Evolutionary conservation across 2,888 invertebrate species (phyloP), one percentile per base, ranked within the genome.

Genomic region (Resseliella maxima): DNA sequence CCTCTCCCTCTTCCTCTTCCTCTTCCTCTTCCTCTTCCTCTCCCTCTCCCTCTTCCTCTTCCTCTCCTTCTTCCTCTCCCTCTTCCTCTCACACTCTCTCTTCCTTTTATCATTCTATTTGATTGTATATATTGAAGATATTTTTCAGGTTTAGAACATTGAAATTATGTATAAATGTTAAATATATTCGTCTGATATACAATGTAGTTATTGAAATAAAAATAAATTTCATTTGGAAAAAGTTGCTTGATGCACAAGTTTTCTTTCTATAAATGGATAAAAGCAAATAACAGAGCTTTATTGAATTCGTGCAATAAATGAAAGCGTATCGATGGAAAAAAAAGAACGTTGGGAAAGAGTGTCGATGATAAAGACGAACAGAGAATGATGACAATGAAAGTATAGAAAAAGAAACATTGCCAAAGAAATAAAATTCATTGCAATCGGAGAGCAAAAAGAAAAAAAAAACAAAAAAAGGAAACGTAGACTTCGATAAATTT

Each of bases 401-500:
- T 1, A n/a, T 31, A 12, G 50, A 50, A 21, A 50, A 72, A 59
- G 27, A 50, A 15, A 15, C 15, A 31, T 35, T 72, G 6, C 31
- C 59, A 24, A 59, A 59, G 59, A 59, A 59, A 72, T 72, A 31
- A 72, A 72, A 35, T 72, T 72, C n/a, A n/a, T n/a, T n/a, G n/a
- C n/a, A n/a, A n/a, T n/a, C n/a, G n/a, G n/a, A n/a, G n/a, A 10
- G 5, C 45, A 5, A 45, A 45, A 45, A 45, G 45, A 2, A 35
- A 31, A 31, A 72, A 31, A 72, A 31, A 72, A 15, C 6, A 72
- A 31, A 31, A 24, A 2, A 24, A 24, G 15, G 24, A n/a, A n/a
- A 5, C 59, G 59, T 72, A 6, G 35, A 72, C 72, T 27, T 72
- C n/a, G n/a, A 72, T 72, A 72, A 72, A 31, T 72, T 72, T 72